Conservation (phyloP, 2,888 invertebrate species). For the Drosophila maculinotata region DNA sequence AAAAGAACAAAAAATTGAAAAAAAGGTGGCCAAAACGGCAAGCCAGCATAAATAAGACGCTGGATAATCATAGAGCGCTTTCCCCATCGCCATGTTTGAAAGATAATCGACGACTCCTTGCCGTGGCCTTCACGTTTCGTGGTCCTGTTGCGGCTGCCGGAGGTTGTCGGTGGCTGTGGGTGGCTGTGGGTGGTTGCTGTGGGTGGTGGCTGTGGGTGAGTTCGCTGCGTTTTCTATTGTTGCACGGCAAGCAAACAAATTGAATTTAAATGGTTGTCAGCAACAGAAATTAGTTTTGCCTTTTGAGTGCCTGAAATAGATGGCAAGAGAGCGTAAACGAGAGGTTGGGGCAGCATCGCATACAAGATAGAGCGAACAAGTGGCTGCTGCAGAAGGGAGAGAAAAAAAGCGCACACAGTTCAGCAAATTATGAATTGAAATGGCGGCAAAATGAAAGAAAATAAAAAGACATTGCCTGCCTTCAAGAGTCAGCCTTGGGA, state of each 20-base stretch:
- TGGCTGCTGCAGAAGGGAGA: conserved; percentile 18
- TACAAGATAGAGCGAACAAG: conserved; percentile 20
- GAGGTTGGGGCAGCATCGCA: not conserved
- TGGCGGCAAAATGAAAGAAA: conserved; percentile 37
- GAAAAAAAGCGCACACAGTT: conserved; percentile 38
- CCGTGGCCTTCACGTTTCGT: conserved; percentile 9
- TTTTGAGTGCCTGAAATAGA: conserved; percentile 46
- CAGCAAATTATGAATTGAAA: conserved; percentile 63
- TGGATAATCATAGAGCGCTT: conserved; percentile 35
- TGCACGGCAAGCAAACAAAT: conserved; percentile 54
- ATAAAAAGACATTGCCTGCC: not conserved
- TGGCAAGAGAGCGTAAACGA: conserved; percentile 10
- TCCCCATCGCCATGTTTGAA: not conserved
- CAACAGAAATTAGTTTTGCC: conserved; percentile 76
- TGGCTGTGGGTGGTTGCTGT: not conserved
- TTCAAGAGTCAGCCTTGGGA: conserved; percentile 17
- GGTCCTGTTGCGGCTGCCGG: conserved; percentile 19
- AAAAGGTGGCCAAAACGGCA: conserved; percentile 32
- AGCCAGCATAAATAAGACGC: conserved; percentile 47
- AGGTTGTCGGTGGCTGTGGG: conserved; percentile 1
- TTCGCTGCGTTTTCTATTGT: conserved; percentile 40
- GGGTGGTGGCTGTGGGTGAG: conserved; percentile 3
- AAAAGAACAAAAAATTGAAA: conserved; percentile 1
- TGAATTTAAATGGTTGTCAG: conserved; percentile 76
- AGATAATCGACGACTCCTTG: conserved; percentile 45